These are phyloP conservation scores for Monodelphis domestica DNA, from an alignment of 2,797 vertebrate species.

Conservation along the genomic window DNA sequence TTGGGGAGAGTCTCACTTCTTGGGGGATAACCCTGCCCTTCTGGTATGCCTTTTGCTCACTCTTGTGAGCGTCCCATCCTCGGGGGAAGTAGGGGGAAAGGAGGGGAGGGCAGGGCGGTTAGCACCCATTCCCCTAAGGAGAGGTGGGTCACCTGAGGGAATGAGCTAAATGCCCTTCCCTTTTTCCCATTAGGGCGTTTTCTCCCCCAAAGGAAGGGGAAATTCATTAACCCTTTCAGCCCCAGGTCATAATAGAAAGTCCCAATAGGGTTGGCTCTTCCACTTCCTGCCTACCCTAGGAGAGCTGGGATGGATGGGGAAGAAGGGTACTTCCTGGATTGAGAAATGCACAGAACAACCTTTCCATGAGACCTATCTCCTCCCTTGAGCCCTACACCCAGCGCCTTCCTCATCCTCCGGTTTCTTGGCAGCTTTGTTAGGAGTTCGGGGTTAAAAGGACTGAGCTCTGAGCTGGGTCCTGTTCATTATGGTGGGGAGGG, in stretches of 20 bases:
- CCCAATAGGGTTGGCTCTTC: conserved; percentile 22
- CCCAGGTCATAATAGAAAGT: conserved; percentile 31
- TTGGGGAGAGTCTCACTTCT: conserved; percentile 53
- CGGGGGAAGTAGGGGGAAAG: conserved; percentile 12
- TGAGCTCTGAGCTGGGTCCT: background rate
- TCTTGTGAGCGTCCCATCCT: conserved; percentile 11
- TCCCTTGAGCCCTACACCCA: conserved; percentile 28
- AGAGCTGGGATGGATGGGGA: conserved; percentile 17
- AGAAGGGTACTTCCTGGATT: conserved; percentile 48
- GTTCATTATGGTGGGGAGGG: background rate
- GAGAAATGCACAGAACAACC: conserved; percentile 38
- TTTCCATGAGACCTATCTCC: conserved; percentile 14
- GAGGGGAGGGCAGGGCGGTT: too few species aligned
- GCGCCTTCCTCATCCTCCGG: conserved; percentile 13
- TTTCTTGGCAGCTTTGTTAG: conserved; percentile 49
- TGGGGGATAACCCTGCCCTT: conserved; percentile 58
- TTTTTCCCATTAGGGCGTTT: conserved; percentile 49
- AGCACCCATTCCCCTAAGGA: too few species aligned
- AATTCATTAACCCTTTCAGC: conserved; percentile 64
- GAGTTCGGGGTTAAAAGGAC: conserved; percentile 14
- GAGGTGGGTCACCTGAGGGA: background rate
- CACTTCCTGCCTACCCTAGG: conserved; percentile 22
- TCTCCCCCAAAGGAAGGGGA: conserved; percentile 74
- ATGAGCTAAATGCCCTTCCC: conserved; percentile 15
- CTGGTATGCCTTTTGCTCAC: conserved; percentile 40